phyloP scores from a whole-genome alignment of 2,113 vertebrate genomes.

The Passer montanus region DNA sequence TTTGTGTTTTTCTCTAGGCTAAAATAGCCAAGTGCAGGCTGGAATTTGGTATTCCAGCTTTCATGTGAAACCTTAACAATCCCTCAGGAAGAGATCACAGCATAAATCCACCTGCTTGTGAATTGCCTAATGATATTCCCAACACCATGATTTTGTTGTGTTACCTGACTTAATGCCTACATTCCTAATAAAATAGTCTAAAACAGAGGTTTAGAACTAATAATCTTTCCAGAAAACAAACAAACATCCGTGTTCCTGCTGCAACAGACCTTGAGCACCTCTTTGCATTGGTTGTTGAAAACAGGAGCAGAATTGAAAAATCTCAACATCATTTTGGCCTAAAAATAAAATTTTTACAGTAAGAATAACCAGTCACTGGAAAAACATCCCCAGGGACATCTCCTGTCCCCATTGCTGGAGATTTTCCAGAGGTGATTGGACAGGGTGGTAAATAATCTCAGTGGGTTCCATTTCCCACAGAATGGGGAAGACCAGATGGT shows the following conservation, averaged over 20 bases:
- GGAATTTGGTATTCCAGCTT: background rate
- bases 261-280: background rate
- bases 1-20: background rate
- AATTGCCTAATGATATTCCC: background rate
- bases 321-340: rapidly evolving
- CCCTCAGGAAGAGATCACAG: background rate
- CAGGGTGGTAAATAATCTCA: background rate
- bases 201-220: background rate
- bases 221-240: background rate
- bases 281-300: background rate
- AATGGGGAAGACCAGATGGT: background rate
- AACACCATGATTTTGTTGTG: background rate
- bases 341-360: background rate
- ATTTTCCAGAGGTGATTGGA: background rate
- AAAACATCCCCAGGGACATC: background rate
- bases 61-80: background rate
- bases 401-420: background rate
- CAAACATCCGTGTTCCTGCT: background rate
- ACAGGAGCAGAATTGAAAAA: background rate
- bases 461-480: background rate
- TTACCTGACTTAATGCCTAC: background rate
- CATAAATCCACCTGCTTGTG: background rate
- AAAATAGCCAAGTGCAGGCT: background rate
- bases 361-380: background rate
- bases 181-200: background rate